Evolutionary conservation across 2,888 invertebrate species (phyloP), one percentile per base, ranked within the genome.

Genomic region (Scaptomyza caliginosa): DNA sequence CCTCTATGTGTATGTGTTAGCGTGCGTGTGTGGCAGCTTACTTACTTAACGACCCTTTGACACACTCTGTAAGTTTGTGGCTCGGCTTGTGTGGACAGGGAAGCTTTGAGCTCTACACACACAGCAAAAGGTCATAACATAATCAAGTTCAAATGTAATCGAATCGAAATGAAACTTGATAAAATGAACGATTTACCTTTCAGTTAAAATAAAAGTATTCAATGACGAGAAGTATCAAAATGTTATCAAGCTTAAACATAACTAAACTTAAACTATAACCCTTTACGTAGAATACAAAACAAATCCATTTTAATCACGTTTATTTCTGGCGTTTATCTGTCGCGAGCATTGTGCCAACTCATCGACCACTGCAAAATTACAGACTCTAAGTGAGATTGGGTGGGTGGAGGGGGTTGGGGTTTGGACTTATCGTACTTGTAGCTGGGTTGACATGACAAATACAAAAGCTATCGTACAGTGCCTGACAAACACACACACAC

Each of bases 11-110:
- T 49, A 43, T 54, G 19, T 24, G 26, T 42, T n/a, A n/a, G 40
- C 45, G 42, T 38, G 17, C 59, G 39, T 76, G 69, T 56, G 38
- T 63, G 57, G 63, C 78, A 74, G 74, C 68, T 74, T 66, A 70
- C 74, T 83, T 74, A 82, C 67, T 80, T 84, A 86, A 68, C 85
- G 84, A 86, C 71, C 86, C 81, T 80, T 80, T 83, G 84, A 74
- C 71, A 80, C 70, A 80, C 79, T 88, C 59, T 45, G 40, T 52
- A 13, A 45, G 42, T 43, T 59, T 55, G 28, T 8, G 43, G 28
- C n/a, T 32, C 16, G 42, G 38, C n/a, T n/a, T 45, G 8, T 28
- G n/a, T 8, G 28, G 19, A 28, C 17, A 28, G 45, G n/a, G n/a
- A 8, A n/a, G 28, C n/a, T 28, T 28, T 10, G 28, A 45, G 19